Conservation (phyloP, 1,140 invertebrate species). For the Doryteuthis pealeii region DNA sequence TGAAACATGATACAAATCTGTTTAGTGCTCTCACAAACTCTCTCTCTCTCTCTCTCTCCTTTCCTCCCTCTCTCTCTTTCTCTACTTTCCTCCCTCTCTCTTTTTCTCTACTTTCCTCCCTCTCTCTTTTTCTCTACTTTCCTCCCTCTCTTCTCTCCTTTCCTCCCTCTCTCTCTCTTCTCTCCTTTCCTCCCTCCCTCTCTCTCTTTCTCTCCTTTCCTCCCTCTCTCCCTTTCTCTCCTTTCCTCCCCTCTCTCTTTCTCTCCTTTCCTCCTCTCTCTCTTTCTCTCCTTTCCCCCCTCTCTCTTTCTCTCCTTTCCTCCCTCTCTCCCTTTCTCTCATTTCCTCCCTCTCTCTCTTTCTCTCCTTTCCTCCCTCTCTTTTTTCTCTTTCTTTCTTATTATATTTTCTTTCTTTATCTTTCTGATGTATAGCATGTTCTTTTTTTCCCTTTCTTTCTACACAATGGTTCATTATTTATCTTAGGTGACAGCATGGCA, state of each 20-base stretch:
- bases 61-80: background rate
- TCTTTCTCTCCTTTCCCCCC: background rate
- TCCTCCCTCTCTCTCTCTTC: background rate
- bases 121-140: background rate
- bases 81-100: background rate
- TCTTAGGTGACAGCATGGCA: no score
- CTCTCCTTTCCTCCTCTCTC: no score
- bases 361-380: background rate
- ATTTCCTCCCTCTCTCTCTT: background rate
- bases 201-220: background rate
- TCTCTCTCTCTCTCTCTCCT: constrained; percentile 8
- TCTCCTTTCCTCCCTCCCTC: background rate
- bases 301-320: background rate
- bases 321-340: background rate
- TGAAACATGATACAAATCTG: no score
- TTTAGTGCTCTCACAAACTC: no score
- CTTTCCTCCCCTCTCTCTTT: background rate
- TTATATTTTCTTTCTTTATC: background rate
- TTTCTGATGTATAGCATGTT: background rate
- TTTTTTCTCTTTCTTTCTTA: background rate
- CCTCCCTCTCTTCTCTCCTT: background rate
- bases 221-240: background rate
- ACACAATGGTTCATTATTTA: no score
- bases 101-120: background rate
- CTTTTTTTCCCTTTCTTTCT: background rate